A percentile compares a stretch with the other conserved stretches of the same genome.
Evolutionary conservation across 92 coral and sea anemone genomes (phyloP).

Genomic region (Epizoanthus illoricatus): DNA sequence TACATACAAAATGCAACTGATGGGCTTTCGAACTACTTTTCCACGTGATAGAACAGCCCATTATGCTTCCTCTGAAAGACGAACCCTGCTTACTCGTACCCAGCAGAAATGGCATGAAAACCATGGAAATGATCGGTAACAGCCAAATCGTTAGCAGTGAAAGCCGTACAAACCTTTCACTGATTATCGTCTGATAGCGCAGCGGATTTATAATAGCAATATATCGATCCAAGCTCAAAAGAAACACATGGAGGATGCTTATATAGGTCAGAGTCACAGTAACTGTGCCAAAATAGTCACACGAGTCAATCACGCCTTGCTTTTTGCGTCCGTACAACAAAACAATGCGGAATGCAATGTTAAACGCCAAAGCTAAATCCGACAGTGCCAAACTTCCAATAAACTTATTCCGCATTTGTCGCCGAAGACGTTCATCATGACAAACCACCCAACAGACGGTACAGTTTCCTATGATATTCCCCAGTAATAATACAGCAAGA

Average conservation of each 20-base stretch:
- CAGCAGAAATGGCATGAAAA: slow-evolving; percentile 28
- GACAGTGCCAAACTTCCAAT: slow-evolving; percentile 33
- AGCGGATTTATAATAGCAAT: slow-evolving; percentile 46
- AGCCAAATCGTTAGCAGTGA: slow-evolving; percentile 39
- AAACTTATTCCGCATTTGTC: slow-evolving; percentile 17
- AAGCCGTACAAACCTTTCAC: neutral
- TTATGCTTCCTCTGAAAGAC: slow-evolving; percentile 15
- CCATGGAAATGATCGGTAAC: slow-evolving; percentile 36
- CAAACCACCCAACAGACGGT: slow-evolving; percentile 5
- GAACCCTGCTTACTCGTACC: slow-evolving; percentile 21
- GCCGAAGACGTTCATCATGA: neutral
- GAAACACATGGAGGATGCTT: slow-evolving; percentile 36
- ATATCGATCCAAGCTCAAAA: slow-evolving; percentile 52
- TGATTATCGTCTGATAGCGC: slow-evolving; percentile 25
- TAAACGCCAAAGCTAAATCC: neutral
- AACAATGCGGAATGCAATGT: slow-evolving; percentile 10
- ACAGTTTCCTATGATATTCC: neutral
- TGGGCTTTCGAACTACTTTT: neutral
- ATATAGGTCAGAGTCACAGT: slow-evolving; percentile 16
- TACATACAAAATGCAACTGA: slow-evolving; percentile 31
- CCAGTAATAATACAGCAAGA: neutral
- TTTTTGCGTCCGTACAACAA: neutral
- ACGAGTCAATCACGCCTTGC: neutral
- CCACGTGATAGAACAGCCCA: slow-evolving; percentile 27
- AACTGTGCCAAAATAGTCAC: slow-evolving; percentile 25